These are phyloP conservation scores for Mus musculus DNA, from an alignment of 2,113 vertebrate species.

Conservation along the genomic window GRCm39 chr8:27804501-27805000, in stretches of 20 bases:
- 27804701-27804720: not conserved
- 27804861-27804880: constrained; percentile 23
- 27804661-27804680: not conserved
- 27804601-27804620: not conserved
- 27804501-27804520: constrained; percentile 32
- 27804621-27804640: not conserved
- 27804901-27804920: not conserved
- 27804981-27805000: constrained; percentile 56
- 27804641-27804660: not conserved
- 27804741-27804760: constrained; percentile 22
- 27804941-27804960: constrained; percentile 23
- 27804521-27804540: not conserved
- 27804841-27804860: not conserved
- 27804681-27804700: not conserved
- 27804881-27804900: not conserved
- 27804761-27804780: constrained; percentile 77
- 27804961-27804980: constrained; percentile 72
- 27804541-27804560: not conserved
- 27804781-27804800: constrained; percentile 84
- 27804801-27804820: constrained; percentile 67
- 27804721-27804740: too few species aligned
- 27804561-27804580: not conserved
- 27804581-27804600: not conserved
- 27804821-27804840: not conserved
- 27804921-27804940: constrained; percentile 64